Conservation (phyloP, 2,888 invertebrate genomes). For the Gymnocheta viridis region DNA sequence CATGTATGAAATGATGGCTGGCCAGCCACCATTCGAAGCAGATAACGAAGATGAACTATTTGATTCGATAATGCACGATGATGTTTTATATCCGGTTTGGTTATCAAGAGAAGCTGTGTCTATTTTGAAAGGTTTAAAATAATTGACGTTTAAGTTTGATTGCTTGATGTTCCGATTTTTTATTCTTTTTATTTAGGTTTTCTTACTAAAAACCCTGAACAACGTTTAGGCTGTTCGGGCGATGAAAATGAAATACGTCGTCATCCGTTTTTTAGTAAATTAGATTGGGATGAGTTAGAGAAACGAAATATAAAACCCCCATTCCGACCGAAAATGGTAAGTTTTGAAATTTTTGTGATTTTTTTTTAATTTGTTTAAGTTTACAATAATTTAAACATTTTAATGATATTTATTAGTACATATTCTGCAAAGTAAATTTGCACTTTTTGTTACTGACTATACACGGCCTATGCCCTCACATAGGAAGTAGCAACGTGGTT, state of each 20-base stretch:
- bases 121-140: conserved; percentile 87
- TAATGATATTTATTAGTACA: no score
- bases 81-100: conserved; percentile 99
- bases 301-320: conserved; percentile 96
- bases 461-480: no score
- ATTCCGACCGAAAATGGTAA: conserved; percentile 98
- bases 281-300: conserved; percentile 98
- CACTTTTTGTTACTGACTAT: no score
- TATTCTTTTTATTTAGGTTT: conserved; percentile 88
- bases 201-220: conserved; percentile 98
- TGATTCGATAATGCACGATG: conserved; percentile 98
- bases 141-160: not conserved
- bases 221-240: conserved; percentile 94
- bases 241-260: conserved; percentile 89
- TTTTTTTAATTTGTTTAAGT: no score
- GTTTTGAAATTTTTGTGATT: conserved; percentile 76
- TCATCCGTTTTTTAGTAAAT: conserved; percentile 95
- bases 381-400: no score
- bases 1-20: conserved; percentile 99
- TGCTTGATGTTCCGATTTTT: conserved; percentile 74
- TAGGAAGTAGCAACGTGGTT: no score
- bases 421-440: no score
- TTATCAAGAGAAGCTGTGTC: conserved; percentile 94
- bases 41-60: conserved; percentile 99
- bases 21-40: conserved; percentile 99